Conservation (phyloP, 2,797 vertebrate genomes). For the Hippopotamyrus pictus region DNA sequence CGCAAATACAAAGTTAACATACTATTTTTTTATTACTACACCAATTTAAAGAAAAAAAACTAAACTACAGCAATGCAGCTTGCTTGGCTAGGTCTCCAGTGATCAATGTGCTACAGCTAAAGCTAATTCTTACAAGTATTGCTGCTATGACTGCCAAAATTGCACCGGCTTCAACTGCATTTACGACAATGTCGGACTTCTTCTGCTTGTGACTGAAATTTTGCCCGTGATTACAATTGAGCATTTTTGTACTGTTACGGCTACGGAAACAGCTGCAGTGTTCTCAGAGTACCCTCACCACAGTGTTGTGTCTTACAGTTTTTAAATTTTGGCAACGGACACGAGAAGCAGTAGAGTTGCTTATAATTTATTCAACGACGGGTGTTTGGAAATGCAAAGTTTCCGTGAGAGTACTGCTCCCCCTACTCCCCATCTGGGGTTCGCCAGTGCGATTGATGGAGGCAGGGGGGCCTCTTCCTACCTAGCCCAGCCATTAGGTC, state of each 20-base stretch:
- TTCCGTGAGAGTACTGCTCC: conserved; percentile 66
- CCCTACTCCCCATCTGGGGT: conserved; percentile 58
- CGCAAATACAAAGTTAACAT: conserved; percentile 23
- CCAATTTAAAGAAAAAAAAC: conserved; percentile 18
- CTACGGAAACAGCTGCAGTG: conserved; percentile 38
- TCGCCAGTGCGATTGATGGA: conserved; percentile 53
- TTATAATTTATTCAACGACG: conserved; percentile 37
- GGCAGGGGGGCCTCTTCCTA: conserved; percentile 55
- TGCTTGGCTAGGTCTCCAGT: conserved; percentile 24
- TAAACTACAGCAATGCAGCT: conserved; percentile 9
- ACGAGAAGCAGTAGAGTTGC: conserved; percentile 37
- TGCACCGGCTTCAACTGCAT: conserved; percentile 41
- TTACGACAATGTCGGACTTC: conserved; percentile 41
- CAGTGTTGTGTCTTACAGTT: conserved; percentile 48
- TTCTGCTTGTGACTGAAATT: conserved; percentile 40
- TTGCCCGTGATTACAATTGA: conserved; percentile 30
- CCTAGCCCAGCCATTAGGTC: conserved; percentile 61
- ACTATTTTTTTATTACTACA: conserved; percentile 4
- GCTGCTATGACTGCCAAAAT: conserved; percentile 37
- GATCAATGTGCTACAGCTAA: not conserved
- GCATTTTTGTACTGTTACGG: conserved; percentile 25
- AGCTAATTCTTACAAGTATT: conserved; percentile 16
- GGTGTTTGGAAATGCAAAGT: conserved; percentile 60
- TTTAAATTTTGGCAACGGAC: conserved; percentile 8
- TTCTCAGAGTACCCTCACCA: conserved; percentile 43